A percentile compares a stretch with the other conserved stretches of the same genome.
phyloP scores from a whole-genome alignment of 2,888 invertebrate genomes.

The Idaea aversata region DNA sequence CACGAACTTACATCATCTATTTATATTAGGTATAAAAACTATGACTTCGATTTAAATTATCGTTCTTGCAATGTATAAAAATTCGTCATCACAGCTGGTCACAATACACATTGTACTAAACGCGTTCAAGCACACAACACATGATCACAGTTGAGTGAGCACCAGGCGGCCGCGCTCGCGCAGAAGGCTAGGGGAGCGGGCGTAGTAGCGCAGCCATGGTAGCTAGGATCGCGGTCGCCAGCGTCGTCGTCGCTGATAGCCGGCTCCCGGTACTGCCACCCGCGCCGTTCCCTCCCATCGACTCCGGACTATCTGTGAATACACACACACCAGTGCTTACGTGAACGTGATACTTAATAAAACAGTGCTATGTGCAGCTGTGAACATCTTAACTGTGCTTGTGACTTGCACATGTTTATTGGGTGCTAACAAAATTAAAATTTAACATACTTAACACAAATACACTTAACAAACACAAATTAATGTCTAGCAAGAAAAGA shows the following conservation, averaged over 20 bases:
- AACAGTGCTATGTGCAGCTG: conserved; percentile 17
- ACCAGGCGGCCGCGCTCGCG: conserved; percentile 5
- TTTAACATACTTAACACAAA: conserved; percentile 25
- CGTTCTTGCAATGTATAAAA: conserved; percentile 72
- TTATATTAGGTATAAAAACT: conserved; percentile 80
- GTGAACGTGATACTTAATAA: conserved; percentile 24
- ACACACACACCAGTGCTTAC: conserved; percentile 29
- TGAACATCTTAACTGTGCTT: conserved; percentile 9
- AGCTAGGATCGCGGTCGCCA: conserved; percentile 27
- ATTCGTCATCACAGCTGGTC: conserved; percentile 67
- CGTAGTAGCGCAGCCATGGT: conserved; percentile 34
- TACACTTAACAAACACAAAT: conserved; percentile 32
- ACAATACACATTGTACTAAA: conserved; percentile 71
- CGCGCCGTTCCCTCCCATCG: conserved; percentile 36
- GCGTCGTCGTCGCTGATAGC: conserved; percentile 20
- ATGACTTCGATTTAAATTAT: conserved; percentile 79
- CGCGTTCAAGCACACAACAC: conserved; percentile 62
- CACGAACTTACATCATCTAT: conserved; percentile 80
- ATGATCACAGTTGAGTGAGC: conserved; percentile 67
- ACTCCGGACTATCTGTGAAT: conserved; percentile 43
- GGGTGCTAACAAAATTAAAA: conserved; percentile 14
- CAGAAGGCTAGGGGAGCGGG: conserved; percentile 31
- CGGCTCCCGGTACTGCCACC: conserved; percentile 34
- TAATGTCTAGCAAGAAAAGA: conserved; percentile 26
- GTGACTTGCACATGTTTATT: background rate